A percentile compares a stretch with the other conserved stretches of the same genome.
phyloP scores from a whole-genome alignment of 2,113 vertebrate species.

The Elephantulus edwardii region DNA sequence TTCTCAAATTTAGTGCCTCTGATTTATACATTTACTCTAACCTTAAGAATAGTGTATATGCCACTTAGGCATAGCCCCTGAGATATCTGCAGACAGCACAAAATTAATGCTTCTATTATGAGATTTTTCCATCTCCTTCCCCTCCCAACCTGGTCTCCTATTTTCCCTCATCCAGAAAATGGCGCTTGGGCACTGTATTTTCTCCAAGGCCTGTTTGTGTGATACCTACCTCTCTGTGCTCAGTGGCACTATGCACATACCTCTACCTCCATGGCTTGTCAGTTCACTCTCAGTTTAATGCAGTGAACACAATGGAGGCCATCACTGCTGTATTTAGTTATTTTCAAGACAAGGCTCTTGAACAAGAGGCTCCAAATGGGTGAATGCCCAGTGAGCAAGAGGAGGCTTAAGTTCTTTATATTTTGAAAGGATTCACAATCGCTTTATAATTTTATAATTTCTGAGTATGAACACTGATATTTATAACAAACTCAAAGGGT shows the following conservation, averaged over 20 bases:
- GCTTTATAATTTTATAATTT: background rate
- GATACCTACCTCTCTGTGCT: background rate
- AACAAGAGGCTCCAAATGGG: background rate
- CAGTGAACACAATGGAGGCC: background rate
- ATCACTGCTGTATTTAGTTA: fast-evolving
- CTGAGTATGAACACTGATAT: background rate
- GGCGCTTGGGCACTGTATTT: background rate
- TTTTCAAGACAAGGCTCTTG: background rate
- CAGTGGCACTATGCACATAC: too few species aligned
- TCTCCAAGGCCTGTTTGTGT: background rate
- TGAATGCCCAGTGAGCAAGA: background rate
- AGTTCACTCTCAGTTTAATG: background rate
- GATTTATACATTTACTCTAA: background rate
- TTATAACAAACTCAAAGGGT: too few species aligned
- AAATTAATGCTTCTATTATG: background rate
- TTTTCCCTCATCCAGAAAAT: background rate
- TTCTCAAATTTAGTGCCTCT: background rate
- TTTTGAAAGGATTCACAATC: background rate
- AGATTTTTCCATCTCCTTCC: background rate
- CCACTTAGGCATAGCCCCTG: background rate
- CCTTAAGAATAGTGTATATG: background rate
- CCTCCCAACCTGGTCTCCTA: background rate
- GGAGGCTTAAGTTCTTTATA: background rate
- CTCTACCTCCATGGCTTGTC: background rate
- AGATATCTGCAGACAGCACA: background rate